phyloP scores from a whole-genome alignment of 2,113 vertebrate species.

The Trichechus manatus region DNA sequence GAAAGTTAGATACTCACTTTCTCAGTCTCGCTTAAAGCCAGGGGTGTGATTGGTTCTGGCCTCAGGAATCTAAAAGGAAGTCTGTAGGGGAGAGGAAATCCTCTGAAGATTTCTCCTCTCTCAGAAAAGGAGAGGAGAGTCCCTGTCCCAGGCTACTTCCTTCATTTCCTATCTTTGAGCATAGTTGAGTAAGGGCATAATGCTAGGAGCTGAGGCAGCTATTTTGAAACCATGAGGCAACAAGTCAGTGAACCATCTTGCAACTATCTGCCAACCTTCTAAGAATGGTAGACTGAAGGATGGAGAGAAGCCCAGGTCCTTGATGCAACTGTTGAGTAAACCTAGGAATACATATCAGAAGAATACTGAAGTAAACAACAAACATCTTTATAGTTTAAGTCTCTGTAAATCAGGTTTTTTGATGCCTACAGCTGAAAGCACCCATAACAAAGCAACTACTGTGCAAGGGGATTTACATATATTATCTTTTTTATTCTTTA shows the following conservation, averaged over 20 bases:
- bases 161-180: neutral
- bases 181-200: neutral
- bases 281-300: neutral
- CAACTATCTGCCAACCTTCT: neutral
- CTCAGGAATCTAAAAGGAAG: neutral
- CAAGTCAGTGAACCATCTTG: neutral
- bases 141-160: neutral
- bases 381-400: neutral
- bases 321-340: neutral
- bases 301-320: neutral
- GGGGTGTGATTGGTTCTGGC: neutral
- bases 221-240: neutral
- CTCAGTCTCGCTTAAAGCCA: neutral
- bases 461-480: neutral
- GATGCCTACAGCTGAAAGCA: neutral
- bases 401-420: neutral
- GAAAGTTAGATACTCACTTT: neutral
- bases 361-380: constrained; percentile 25
- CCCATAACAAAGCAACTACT: neutral
- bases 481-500: neutral
- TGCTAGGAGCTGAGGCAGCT: neutral
- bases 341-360: neutral
- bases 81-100: neutral
- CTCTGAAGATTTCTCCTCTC: neutral
- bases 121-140: neutral